A percentile compares a stretch with the other conserved stretches of the same genome.
Evolutionary conservation across 2,113 vertebrate species (phyloP).

Genomic region (Aepyceros melampus): DNA sequence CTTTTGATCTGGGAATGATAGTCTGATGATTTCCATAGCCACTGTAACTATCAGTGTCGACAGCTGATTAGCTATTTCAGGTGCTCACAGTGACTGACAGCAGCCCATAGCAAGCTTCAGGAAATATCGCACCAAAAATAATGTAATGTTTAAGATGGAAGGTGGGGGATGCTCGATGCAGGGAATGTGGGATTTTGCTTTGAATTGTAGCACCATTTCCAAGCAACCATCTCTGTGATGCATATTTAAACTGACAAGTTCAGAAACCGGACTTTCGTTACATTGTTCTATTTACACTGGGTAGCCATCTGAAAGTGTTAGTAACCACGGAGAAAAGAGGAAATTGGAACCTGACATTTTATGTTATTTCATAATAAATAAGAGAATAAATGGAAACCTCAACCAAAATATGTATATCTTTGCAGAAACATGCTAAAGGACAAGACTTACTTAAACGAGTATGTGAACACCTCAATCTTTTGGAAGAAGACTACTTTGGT

Average conservation of each 20-base stretch:
- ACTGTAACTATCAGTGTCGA: neutral
- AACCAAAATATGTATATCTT: conserved; percentile 42
- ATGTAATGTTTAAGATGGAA: neutral
- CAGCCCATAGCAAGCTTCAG: neutral
- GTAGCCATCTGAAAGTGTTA: conserved; percentile 12
- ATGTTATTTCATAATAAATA: neutral
- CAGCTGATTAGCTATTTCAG: neutral
- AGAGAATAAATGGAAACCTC: neutral
- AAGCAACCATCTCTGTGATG: neutral
- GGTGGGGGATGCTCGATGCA: neutral
- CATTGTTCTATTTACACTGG: neutral
- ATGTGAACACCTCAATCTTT: conserved; percentile 95
- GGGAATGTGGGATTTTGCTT: conserved; percentile 7
- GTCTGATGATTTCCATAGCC: conserved; percentile 19
- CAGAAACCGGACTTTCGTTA: conserved; percentile 11
- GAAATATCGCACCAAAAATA: neutral
- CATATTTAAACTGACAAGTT: conserved; percentile 1
- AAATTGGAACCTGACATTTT: neutral
- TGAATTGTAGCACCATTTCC: neutral
- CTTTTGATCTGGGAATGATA: neutral
- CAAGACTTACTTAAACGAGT: conserved; percentile 95
- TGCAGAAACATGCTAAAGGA: conserved; percentile 95
- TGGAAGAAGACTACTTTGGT: conserved; percentile 98
- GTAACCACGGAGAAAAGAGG: conserved; percentile 8
- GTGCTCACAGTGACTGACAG: neutral